Evolutionary conservation across 1,140 invertebrate species (phyloP).

Genomic region (Drosophila yakuba): DNA sequence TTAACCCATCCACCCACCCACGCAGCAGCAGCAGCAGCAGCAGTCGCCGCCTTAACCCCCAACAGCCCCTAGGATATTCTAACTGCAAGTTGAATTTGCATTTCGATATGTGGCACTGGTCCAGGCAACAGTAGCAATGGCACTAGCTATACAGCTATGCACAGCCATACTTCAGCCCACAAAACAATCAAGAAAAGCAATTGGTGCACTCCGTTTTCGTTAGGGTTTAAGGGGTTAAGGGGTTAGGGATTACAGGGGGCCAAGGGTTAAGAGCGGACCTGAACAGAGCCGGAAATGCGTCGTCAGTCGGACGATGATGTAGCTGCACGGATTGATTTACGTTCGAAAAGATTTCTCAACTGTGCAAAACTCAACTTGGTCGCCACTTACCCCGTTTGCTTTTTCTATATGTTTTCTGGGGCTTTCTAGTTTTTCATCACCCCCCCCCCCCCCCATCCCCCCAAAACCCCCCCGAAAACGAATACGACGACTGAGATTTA

Average conservation of each 20-base stretch:
- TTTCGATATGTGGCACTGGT: constrained; percentile 72
- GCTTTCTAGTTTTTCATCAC: constrained; percentile 1
- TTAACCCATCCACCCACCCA: not conserved
- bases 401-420: constrained; percentile 69
- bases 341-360: constrained; percentile 84
- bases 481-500: constrained; percentile 73
- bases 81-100: constrained; percentile 78
- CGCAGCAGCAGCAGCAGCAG: not conserved
- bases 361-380: constrained; percentile 39
- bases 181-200: constrained; percentile 82
- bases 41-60: not conserved
- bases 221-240: not conserved
- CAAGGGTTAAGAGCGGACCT: constrained; percentile 4
- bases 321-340: constrained; percentile 84
- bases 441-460: not conserved
- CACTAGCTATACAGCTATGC: not conserved
- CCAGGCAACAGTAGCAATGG: not conserved
- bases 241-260: not conserved
- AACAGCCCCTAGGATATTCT: constrained; percentile 47
- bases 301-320: constrained; percentile 76
- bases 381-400: constrained; percentile 40
- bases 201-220: constrained; percentile 52
- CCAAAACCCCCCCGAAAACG: not conserved
- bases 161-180: constrained; percentile 28
- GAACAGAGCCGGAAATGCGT: constrained; percentile 59